phyloP scores from a whole-genome alignment of 2,797 vertebrate species.

The Benthosema pterotum region DNA sequence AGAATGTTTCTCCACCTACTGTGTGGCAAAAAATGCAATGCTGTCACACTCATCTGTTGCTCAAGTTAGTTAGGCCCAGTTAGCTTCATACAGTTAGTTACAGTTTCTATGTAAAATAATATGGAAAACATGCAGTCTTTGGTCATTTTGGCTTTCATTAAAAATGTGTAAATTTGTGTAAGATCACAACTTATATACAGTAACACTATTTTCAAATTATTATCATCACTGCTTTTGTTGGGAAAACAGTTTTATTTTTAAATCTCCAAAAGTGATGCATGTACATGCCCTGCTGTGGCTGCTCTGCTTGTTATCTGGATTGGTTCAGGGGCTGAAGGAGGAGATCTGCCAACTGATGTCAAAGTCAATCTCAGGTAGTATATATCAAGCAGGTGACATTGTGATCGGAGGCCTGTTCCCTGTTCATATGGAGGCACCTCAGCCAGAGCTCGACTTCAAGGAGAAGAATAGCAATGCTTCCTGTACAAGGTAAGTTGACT shows the following conservation, averaged over 20 bases:
- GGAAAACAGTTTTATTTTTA: too few relatives aligned
- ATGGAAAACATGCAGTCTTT: too few relatives aligned
- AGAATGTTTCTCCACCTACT: constrained; percentile 21
- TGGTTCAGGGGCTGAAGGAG: constrained; percentile 13
- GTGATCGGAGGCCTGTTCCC: constrained; percentile 58
- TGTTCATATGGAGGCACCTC: constrained; percentile 43
- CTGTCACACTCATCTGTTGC: constrained; percentile 2
- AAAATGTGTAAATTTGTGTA: too few relatives aligned
- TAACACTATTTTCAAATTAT: too few relatives aligned
- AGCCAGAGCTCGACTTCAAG: constrained; percentile 42
- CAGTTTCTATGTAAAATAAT: too few relatives aligned
- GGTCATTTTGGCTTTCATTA: too few relatives aligned
- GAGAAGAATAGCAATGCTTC: constrained; percentile 7
- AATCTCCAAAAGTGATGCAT: constrained; percentile 40
- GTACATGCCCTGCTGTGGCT: constrained; percentile 32
- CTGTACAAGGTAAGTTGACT: constrained; percentile 39
- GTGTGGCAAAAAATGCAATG: constrained; percentile 13
- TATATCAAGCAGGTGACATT: constrained; percentile 57
- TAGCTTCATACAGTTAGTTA: too few relatives aligned
- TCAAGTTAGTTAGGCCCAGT: neutral
- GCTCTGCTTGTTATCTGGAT: constrained; percentile 37
- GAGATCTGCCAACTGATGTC: constrained; percentile 42
- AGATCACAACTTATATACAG: too few relatives aligned
- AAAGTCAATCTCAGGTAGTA: constrained; percentile 41
- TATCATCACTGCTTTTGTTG: too few relatives aligned